Evolutionary conservation across 2,797 vertebrate species (phyloP).

Genomic region (Halcyon leucocephala): DNA sequence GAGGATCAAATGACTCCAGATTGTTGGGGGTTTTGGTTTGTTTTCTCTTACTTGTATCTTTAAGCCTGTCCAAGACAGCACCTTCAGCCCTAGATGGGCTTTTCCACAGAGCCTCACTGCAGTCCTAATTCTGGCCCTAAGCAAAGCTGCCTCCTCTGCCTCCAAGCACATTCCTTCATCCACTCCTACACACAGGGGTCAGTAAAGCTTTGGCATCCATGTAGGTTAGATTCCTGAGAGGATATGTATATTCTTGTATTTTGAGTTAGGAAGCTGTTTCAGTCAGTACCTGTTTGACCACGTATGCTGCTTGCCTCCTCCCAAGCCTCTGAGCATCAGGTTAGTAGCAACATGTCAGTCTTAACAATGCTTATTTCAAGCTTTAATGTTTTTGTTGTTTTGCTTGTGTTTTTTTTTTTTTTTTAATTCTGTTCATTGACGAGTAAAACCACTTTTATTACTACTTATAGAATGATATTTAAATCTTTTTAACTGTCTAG

Average conservation of each 20-base stretch:
- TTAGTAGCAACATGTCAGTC: not conserved
- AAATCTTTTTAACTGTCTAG: not conserved
- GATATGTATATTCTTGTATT: not conserved
- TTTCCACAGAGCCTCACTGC: not conserved
- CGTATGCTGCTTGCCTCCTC: not conserved
- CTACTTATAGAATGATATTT: not conserved
- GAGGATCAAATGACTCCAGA: not conserved
- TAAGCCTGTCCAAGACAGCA: not conserved
- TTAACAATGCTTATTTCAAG: not conserved
- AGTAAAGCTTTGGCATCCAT: not conserved
- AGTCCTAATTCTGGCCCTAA: not conserved
- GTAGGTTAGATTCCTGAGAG: not conserved
- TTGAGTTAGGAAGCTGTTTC: not conserved
- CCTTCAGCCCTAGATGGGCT: not conserved
- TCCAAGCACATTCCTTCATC: not conserved
- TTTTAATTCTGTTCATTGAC: not conserved
- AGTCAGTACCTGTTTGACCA: not conserved
- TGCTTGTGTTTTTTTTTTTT: not conserved
- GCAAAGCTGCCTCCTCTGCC: not conserved
- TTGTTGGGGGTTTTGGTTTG: not conserved
- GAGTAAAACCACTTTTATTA: not conserved
- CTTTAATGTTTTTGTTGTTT: not conserved
- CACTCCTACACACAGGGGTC: not conserved
- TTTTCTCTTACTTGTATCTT: not conserved
- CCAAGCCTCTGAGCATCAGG: not conserved